A percentile compares a stretch with the other conserved stretches of the same genome.
These are phyloP conservation scores for Diplogasteroides magnus DNA, from an alignment of 1,140 invertebrate genomes.

Conservation along the genomic window DNA sequence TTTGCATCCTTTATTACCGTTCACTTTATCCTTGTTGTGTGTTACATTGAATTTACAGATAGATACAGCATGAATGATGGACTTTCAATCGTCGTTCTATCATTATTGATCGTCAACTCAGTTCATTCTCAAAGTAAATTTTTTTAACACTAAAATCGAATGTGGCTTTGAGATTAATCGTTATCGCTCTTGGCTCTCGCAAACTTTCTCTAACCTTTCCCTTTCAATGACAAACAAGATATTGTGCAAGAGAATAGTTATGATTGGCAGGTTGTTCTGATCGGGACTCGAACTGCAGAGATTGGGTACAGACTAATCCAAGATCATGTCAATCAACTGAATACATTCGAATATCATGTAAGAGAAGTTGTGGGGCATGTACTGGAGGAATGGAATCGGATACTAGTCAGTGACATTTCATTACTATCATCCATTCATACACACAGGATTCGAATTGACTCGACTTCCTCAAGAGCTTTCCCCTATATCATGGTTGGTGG, in stretches of 20 bases:
- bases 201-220: slow-evolving; percentile 7
- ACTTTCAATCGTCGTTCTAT: no score
- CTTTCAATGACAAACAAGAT: no score
- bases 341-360: no score
- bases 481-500: slow-evolving; percentile 43
- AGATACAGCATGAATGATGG: no score
- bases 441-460: slow-evolving; percentile 40
- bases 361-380: slow-evolving; percentile 31
- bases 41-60: no score
- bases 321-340: slow-evolving; percentile 32
- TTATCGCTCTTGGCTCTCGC: not conserved
- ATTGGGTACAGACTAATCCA: slow-evolving; percentile 34
- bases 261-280: slow-evolving; percentile 35
- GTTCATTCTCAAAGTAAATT: slow-evolving; percentile 9
- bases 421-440: not conserved
- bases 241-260: no score
- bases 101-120: no score
- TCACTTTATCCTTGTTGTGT: no score
- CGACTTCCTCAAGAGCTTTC: slow-evolving; percentile 38
- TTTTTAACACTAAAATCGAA: not conserved
- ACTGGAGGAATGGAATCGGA: slow-evolving; percentile 38
- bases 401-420: slow-evolving; percentile 25
- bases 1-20: no score
- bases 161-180: slow-evolving; percentile 5
- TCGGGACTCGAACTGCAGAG: slow-evolving; percentile 35